These are phyloP conservation scores for Mantis religiosa DNA, from an alignment of 2,888 invertebrate genomes.

Conservation along the genomic window DNA sequence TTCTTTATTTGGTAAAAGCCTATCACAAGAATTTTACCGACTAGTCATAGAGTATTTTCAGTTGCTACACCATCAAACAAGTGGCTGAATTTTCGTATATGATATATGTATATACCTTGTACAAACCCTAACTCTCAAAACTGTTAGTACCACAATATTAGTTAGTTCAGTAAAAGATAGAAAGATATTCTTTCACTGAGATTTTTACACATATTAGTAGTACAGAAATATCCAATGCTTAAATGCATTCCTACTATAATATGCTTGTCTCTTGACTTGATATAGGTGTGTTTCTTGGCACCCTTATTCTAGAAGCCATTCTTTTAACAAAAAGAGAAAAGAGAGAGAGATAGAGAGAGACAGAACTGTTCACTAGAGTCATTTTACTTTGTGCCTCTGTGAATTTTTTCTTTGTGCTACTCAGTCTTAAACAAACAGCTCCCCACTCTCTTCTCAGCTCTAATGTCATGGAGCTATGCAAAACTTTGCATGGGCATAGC, in stretches of 20 bases:
- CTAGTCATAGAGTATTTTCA: neutral
- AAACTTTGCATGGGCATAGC: neutral
- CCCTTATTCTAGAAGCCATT: neutral
- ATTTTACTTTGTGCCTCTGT: neutral
- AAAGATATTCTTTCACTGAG: neutral
- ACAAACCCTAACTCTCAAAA: neutral
- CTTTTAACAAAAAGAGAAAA: neutral
- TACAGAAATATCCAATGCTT: neutral
- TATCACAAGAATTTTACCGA: neutral
- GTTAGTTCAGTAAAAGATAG: neutral
- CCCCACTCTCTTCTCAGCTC: neutral
- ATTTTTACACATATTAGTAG: neutral
- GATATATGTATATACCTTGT: neutral
- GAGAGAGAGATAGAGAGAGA: neutral
- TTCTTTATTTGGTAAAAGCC: neutral
- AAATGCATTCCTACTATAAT: neutral
- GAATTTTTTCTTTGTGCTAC: neutral
- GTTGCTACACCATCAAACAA: neutral
- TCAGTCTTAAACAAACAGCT: conserved; percentile 11
- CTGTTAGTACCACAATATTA: neutral
- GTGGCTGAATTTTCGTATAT: neutral
- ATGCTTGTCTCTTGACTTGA: neutral
- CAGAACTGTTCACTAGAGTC: neutral
- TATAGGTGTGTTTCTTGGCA: neutral
- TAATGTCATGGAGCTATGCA: neutral